phyloP scores from a whole-genome alignment of 1,140 invertebrate genomes.

The Pollicipes pollicipes region DNA sequence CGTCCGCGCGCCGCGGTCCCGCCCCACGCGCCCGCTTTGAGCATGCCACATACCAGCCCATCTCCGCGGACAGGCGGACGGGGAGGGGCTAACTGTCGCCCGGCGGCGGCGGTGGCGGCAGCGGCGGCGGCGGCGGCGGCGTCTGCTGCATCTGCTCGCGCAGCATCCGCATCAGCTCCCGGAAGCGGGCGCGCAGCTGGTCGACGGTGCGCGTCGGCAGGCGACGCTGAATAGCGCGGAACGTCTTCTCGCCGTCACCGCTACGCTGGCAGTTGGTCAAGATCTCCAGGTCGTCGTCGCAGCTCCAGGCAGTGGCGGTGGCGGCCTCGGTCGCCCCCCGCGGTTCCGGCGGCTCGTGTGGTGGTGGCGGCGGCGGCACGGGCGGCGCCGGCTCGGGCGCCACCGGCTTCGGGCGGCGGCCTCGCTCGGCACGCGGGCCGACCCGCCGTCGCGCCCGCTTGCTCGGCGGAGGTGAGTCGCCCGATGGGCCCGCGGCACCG shows the following conservation, averaged over 20 bases:
- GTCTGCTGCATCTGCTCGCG: background rate
- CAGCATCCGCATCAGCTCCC: background rate
- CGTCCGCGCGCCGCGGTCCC: no score
- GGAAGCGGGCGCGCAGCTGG: background rate
- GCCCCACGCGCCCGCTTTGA: no score
- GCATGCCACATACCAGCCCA: no score
- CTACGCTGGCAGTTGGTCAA: background rate
- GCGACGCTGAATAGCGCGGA: background rate
- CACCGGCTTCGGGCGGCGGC: no score
- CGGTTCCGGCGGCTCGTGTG: background rate
- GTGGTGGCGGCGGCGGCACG: no score
- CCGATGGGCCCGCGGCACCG: no score
- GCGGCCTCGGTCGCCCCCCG: background rate
- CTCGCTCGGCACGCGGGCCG: no score
- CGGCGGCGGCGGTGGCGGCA: no score
- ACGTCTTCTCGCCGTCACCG: background rate
- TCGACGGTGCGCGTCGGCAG: background rate
- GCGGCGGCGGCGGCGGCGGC: no score
- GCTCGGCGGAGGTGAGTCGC: background rate
- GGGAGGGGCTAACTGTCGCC: no score
- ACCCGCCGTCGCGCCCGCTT: background rate
- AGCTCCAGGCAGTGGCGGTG: background rate
- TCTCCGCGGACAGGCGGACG: no score
- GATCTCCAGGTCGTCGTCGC: background rate
- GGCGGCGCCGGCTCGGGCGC: no score